A percentile compares a stretch with the other conserved stretches of the same genome.
phyloP scores from a whole-genome alignment of 1,140 invertebrate genomes.

The Pseudachorutes palmiensis region DNA sequence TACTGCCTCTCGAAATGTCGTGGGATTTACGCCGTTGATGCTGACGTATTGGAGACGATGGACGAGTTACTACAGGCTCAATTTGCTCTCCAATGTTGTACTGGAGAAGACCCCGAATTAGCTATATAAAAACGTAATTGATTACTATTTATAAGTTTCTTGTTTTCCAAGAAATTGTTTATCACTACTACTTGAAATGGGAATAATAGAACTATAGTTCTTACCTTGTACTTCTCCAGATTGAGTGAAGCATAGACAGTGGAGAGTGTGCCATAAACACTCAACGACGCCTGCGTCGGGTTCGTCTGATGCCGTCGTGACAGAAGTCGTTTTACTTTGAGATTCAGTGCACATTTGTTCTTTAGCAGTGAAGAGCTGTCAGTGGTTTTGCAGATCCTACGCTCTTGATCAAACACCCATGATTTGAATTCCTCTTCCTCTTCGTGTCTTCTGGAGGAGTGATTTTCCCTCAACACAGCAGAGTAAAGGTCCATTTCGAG shows the following conservation, averaged over 20 bases:
- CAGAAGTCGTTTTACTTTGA: slow-evolving; percentile 61
- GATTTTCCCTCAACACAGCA: slow-evolving; percentile 45
- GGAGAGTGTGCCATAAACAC: slow-evolving; percentile 72
- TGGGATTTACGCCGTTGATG: not conserved
- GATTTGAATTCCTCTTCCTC: slow-evolving; percentile 15
- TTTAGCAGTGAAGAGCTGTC: slow-evolving; percentile 56
- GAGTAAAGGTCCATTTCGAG: slow-evolving; percentile 75
- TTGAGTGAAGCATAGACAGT: slow-evolving; percentile 76
- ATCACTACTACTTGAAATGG: too few species aligned
- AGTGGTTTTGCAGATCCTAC: slow-evolving; percentile 15
- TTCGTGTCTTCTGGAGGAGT: slow-evolving; percentile 2
- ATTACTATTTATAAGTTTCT: too few species aligned
- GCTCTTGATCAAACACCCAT: slow-evolving; percentile 26
- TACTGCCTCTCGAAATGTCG: not conserved
- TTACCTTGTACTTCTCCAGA: slow-evolving; percentile 67
- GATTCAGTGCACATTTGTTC: slow-evolving; percentile 67
- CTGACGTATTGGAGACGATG: slow-evolving; percentile 21
- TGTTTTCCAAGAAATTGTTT: too few species aligned
- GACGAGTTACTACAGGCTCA: slow-evolving; percentile 45
- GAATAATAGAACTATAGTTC: too few species aligned
- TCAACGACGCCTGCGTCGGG: slow-evolving; percentile 45
- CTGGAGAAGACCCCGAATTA: slow-evolving; percentile 76
- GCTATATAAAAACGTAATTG: too few species aligned
- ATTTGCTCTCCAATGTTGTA: slow-evolving; percentile 88
- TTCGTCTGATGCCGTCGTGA: slow-evolving; percentile 18